phyloP scores from a whole-genome alignment of 2,797 vertebrate species.

The Semaprochilodus insignis region DNA sequence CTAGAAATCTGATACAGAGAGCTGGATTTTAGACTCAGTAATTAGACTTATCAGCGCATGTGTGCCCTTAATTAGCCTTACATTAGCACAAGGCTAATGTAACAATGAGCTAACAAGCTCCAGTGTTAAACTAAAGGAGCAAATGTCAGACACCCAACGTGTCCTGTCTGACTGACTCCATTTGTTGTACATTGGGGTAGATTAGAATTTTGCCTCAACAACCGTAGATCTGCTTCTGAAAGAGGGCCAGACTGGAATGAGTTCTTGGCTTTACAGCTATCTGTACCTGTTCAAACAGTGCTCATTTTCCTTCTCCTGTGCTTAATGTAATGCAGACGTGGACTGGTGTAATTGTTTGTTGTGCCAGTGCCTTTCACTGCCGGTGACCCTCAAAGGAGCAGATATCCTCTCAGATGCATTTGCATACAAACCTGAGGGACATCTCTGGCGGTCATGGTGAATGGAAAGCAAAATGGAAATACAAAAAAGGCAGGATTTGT shows the following conservation, averaged over 20 bases:
- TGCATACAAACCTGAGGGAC: slow-evolving; percentile 9
- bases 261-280: neutral
- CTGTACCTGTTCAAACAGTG: neutral
- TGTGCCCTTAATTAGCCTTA: no score
- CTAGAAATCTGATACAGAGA: no score
- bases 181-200: neutral
- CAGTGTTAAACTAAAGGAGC: neutral
- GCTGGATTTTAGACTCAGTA: no score
- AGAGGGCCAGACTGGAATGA: neutral
- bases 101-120: neutral
- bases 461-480: slow-evolving; percentile 1
- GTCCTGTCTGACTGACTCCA: neutral
- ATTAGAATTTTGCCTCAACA: neutral
- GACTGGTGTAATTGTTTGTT: slow-evolving; percentile 11
- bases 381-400: neutral
- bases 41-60: no score
- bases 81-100: neutral
- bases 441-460: slow-evolving; percentile 12
- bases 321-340: neutral
- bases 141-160: neutral
- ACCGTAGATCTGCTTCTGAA: neutral
- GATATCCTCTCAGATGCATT: slow-evolving; percentile 11
- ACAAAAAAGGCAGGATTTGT: slow-evolving; percentile 29
- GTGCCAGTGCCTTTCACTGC: slow-evolving; percentile 7
- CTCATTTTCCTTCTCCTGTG: neutral